Evolutionary conservation across 2,113 vertebrate genomes (phyloP).

Genomic region (Ctenomys sociabilis): DNA sequence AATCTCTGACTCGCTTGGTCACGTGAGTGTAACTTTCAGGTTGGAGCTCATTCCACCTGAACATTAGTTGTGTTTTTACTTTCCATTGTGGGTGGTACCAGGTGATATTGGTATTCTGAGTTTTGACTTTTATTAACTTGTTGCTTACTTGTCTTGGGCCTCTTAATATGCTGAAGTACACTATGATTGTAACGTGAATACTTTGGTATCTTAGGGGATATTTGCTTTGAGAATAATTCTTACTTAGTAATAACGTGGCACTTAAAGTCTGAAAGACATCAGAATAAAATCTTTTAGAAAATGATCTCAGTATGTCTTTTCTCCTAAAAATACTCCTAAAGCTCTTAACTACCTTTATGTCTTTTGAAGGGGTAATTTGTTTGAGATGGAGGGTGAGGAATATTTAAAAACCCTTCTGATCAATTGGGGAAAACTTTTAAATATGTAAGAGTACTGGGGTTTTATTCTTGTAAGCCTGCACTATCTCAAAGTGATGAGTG

Average conservation of each 20-base stretch:
- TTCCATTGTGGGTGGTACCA: conserved; percentile 44
- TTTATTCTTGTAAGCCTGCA: neutral
- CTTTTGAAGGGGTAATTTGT: neutral
- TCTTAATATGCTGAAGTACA: conserved; percentile 46
- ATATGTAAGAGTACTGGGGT: neutral
- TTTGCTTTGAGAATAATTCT: conserved; percentile 66
- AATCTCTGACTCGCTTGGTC: conserved; percentile 27
- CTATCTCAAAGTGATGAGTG: neutral
- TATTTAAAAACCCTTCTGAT: conserved; percentile 31
- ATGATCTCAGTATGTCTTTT: neutral
- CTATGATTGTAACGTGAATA: conserved; percentile 43
- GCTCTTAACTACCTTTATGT: neutral
- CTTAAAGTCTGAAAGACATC: conserved; percentile 45
- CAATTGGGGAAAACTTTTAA: neutral
- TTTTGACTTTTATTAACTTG: conserved; percentile 55
- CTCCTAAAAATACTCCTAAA: conserved; percentile 33
- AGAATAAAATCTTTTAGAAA: conserved; percentile 30
- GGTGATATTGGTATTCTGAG: conserved; percentile 54
- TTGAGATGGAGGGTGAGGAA: conserved; percentile 9
- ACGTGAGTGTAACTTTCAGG: neutral
- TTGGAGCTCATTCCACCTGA: conserved; percentile 57
- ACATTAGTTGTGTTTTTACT: conserved; percentile 18
- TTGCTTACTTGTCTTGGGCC: conserved; percentile 57
- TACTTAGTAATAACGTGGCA: conserved; percentile 15
- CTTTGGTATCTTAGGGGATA: conserved; percentile 22